Evolutionary conservation across 2,797 vertebrate species (phyloP).

Genomic region (Myotis planiceps): DNA sequence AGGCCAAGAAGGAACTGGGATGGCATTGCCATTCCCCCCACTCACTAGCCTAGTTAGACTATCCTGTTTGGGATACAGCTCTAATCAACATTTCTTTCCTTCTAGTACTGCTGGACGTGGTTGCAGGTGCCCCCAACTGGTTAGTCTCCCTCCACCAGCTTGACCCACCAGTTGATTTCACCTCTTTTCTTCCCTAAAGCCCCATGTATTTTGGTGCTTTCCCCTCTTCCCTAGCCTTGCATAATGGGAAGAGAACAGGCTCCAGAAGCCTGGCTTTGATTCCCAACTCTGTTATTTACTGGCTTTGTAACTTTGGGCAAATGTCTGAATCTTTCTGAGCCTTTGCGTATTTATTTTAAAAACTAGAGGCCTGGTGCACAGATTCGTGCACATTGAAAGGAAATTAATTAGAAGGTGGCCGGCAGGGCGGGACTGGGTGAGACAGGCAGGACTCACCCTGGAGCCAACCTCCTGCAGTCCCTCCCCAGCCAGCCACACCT

Average conservation of each 20-base stretch:
- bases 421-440: too few species aligned
- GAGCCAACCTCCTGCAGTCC: too few species aligned
- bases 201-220: background rate
- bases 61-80: background rate
- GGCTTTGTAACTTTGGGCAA: background rate
- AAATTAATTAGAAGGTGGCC: too few species aligned
- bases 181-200: background rate
- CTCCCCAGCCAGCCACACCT: too few species aligned
- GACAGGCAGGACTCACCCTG: too few species aligned
- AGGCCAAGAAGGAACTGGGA: background rate
- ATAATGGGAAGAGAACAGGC: background rate
- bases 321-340: background rate
- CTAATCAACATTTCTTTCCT: background rate
- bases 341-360: constrained; percentile 42
- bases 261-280: background rate
- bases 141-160: background rate
- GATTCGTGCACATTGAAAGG: too few species aligned
- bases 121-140: background rate
- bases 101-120: background rate
- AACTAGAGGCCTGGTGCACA: background rate
- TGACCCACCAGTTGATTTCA: background rate
- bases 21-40: background rate
- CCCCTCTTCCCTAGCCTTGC: background rate
- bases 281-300: background rate
- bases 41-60: background rate